Evolutionary conservation across 2,888 invertebrate genomes (phyloP).

Genomic region (Tenthredo livida): DNA sequence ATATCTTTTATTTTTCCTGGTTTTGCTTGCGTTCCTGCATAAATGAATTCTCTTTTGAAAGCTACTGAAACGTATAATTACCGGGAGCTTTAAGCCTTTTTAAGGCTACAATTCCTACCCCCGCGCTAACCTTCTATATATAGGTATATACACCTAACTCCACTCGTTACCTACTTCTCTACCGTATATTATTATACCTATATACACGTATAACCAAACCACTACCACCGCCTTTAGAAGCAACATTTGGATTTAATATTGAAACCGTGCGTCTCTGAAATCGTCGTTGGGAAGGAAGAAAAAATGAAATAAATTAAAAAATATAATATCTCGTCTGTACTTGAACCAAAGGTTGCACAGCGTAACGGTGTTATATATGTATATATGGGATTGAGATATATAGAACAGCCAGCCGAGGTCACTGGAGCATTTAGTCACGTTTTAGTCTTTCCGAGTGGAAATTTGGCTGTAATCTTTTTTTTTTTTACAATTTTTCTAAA

Average conservation of each 20-base stretch:
- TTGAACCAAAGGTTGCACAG: background rate
- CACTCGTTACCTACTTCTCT: background rate
- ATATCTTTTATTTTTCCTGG: constrained; percentile 35
- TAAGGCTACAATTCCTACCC: background rate
- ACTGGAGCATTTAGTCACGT: background rate
- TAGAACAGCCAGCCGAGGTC: background rate
- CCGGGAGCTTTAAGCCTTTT: constrained; percentile 47
- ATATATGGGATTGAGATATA: background rate
- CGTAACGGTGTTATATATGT: no score
- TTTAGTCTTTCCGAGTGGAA: background rate
- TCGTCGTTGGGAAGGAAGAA: no score
- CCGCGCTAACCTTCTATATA: no score
- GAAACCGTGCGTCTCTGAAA: background rate
- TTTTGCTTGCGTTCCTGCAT: constrained; percentile 24
- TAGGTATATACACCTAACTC: no score
- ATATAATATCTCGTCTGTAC: background rate
- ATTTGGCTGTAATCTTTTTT: background rate
- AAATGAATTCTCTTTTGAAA: constrained; percentile 50
- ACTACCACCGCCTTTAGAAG: background rate
- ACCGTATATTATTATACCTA: background rate
- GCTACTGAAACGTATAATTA: constrained; percentile 51
- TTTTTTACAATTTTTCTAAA: background rate
- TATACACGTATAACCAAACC: background rate
- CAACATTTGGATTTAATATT: background rate
- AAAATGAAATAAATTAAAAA: no score